Conservation (phyloP, 2,888 invertebrate species). For the Cynaeus angustus region DNA sequence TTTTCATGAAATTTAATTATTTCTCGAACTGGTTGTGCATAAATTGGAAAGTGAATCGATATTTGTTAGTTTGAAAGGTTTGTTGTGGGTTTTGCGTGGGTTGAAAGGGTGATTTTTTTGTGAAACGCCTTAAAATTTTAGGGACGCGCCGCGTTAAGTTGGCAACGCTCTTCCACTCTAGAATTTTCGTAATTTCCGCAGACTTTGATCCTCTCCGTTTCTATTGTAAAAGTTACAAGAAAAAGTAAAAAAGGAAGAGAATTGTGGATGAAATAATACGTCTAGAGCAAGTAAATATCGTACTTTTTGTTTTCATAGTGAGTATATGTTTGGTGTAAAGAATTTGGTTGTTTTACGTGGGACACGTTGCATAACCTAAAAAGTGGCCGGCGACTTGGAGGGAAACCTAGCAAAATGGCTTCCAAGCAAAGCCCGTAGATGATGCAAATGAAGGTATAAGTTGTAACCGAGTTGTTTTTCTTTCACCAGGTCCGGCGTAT, state of each 20-base stretch:
- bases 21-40: too few relatives aligned
- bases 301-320: constrained; percentile 48
- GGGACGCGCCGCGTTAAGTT: constrained; percentile 26
- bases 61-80: not conserved
- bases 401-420: constrained; percentile 70
- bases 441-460: constrained; percentile 62
- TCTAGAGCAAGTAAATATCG: constrained; percentile 57
- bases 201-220: constrained; percentile 32
- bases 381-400: constrained; percentile 63
- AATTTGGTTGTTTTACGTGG: constrained; percentile 51
- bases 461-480: constrained; percentile 61
- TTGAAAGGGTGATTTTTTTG: not conserved
- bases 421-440: constrained; percentile 56
- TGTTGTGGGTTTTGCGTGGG: not conserved
- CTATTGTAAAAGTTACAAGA: not conserved
- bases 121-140: not conserved
- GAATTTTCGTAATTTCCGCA: constrained; percentile 46
- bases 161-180: constrained; percentile 34
- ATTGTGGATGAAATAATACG: constrained; percentile 26
- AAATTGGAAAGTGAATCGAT: too few relatives aligned
- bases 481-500: constrained; percentile 82
- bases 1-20: not conserved
- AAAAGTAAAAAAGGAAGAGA: not conserved
- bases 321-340: constrained; percentile 47
- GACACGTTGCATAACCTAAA: constrained; percentile 70